Conservation (phyloP, 2,888 invertebrate species). For the Apantesis nais region DNA sequence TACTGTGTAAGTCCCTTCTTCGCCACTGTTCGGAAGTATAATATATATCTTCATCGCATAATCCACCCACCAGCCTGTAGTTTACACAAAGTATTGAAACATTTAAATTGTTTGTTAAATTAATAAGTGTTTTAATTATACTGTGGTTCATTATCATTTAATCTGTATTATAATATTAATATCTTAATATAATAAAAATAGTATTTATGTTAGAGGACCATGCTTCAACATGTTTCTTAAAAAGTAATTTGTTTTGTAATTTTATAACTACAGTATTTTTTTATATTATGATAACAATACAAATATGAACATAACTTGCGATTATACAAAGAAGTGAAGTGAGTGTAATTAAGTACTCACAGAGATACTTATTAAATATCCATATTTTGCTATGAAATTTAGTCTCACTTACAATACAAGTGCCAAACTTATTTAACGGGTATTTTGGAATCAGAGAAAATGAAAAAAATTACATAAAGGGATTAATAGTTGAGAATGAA, state of each 20-base stretch:
- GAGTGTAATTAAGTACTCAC: too few relatives aligned
- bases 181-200: not conserved
- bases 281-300: too few relatives aligned
- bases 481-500: too few relatives aligned
- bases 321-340: too few relatives aligned
- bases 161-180: constrained; percentile 1
- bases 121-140: not conserved
- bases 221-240: not conserved
- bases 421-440: too few relatives aligned
- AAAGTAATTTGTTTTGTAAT: not conserved
- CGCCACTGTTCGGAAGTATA: not conserved
- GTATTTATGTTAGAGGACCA: not conserved
- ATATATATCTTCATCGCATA: not conserved
- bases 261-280: not conserved
- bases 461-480: too few relatives aligned
- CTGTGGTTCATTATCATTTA: not conserved
- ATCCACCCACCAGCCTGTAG: not conserved
- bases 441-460: too few relatives aligned
- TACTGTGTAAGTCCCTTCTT: not conserved
- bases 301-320: too few relatives aligned
- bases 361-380: too few relatives aligned
- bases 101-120: not conserved
- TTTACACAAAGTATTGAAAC: not conserved
- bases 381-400: too few relatives aligned
- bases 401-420: too few relatives aligned